phyloP scores from a whole-genome alignment of 2,888 invertebrate species.

The Drosophila niveifrons region DNA sequence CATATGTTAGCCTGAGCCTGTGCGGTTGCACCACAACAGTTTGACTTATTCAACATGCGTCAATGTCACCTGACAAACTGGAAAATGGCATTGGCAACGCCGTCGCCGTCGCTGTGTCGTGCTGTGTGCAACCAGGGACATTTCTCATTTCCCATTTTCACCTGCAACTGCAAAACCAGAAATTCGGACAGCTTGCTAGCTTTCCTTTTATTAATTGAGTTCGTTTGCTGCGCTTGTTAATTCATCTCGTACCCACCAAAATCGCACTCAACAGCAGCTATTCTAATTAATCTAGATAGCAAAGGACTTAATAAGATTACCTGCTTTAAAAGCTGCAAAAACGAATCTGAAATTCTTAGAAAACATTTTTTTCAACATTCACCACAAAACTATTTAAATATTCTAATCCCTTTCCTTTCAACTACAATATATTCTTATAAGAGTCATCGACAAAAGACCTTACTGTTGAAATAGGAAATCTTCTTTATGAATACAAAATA shows the following conservation, averaged over 20 bases:
- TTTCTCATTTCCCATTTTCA: conserved; percentile 33
- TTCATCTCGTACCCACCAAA: not conserved
- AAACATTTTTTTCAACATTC: too few relatives aligned
- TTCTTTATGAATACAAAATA: too few relatives aligned
- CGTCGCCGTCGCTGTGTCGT: too few relatives aligned
- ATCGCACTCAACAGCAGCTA: not conserved
- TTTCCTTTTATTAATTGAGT: conserved; percentile 33
- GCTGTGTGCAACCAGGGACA: conserved; percentile 20
- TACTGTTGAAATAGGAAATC: too few relatives aligned
- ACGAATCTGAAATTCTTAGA: too few relatives aligned
- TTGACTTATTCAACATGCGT: conserved; percentile 41
- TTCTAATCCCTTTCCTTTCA: too few relatives aligned
- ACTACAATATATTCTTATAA: too few relatives aligned
- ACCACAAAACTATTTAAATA: too few relatives aligned
- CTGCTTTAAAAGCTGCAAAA: too few relatives aligned
- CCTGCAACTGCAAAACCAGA: conserved; percentile 18
- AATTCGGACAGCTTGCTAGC: conserved; percentile 9
- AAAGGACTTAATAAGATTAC: too few relatives aligned
- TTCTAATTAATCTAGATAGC: too few relatives aligned
- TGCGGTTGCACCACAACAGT: conserved; percentile 25
- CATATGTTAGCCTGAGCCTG: conserved; percentile 9
- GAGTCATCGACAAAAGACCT: too few relatives aligned
- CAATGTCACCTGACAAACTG: conserved; percentile 29
- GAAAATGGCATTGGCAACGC: conserved; percentile 11
- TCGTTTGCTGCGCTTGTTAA: conserved; percentile 8